Evolutionary conservation across 2,888 invertebrate genomes (phyloP), one percentile per base, ranked within the genome.

Genomic region (Ectobius pallidus): DNA sequence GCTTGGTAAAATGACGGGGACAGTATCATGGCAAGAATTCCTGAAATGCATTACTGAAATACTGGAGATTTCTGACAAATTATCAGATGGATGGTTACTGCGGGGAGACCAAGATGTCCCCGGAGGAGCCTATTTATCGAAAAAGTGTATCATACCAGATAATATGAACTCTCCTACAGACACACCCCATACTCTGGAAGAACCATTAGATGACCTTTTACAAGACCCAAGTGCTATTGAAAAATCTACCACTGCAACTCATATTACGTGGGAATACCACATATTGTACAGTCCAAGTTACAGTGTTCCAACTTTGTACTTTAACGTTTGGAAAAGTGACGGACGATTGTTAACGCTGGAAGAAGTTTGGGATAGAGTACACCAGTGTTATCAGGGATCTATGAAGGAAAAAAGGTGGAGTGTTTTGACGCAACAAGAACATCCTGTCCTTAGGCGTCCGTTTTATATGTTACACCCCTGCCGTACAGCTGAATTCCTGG

Each of bases 401-500:
- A 2, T 63, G 18, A 14, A 65, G 27, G 44, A 65, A 18, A 16
- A 42, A 14, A 25, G 44, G n/a, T 65, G 65, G 65, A 65, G 25
- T 18, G 44, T 65, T 9, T 25, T 65, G 3, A 65, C 65, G 25
- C 65, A 65, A 25, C 65, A 65, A n/a, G 65, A 65, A 20, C 65
- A 65, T 25, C 65, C 65, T 4, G 22, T 65, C 11, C 20, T 65
- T n/a, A 42, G 65, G 11, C 20, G 65, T n/a, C 65, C 65, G 14
- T 65, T 44, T 20, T 65, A 44, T 14, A 9, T 6, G 42, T 22
- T 65, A 18, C 65, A 65, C 27, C 65, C 65, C 3, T 65, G 65
- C 22, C 65, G n/a, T 16, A 65, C 65, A 25, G 65, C 25, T 1
- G 20, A 44, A 14, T 25, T 65, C 7, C 44, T 65, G 3, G 44